Conservation (phyloP, 2,797 vertebrate genomes). For the Graptemys geographica region DNA sequence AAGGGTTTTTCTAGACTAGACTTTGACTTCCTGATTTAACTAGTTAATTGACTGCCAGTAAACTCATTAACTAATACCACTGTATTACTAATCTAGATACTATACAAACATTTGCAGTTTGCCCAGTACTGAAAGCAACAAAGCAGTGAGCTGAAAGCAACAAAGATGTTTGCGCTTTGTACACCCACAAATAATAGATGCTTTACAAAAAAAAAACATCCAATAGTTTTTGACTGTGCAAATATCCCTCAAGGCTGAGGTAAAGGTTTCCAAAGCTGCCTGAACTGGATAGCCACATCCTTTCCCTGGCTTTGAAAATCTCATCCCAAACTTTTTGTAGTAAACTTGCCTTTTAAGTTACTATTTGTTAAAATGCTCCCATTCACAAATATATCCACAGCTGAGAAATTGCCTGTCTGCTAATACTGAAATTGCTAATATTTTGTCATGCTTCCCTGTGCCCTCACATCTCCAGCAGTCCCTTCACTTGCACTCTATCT, state of each 20-base stretch:
- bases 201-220: not conserved
- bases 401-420: not conserved
- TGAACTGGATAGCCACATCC: not conserved
- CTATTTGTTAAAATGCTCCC: not conserved
- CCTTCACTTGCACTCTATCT: slow-evolving; percentile 11
- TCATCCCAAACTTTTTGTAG: not conserved
- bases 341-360: not conserved
- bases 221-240: not conserved
- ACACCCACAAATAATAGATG: not conserved
- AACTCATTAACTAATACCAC: not conserved
- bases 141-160: slow-evolving; percentile 20
- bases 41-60: not conserved
- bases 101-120: rapidly evolving
- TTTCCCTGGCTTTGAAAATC: slow-evolving; percentile 5
- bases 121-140: not conserved
- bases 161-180: not conserved
- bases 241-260: not conserved
- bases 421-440: not conserved
- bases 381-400: not conserved
- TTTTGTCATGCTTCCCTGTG: not conserved
- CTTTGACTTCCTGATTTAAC: not conserved
- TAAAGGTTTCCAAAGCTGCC: not conserved
- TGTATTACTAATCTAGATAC: rapidly evolving
- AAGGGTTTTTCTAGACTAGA: not conserved
- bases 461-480: slow-evolving; percentile 10